Conservation (phyloP, 35 echinoderm and acorn worm species). For the Stichopus chloronotus region DNA sequence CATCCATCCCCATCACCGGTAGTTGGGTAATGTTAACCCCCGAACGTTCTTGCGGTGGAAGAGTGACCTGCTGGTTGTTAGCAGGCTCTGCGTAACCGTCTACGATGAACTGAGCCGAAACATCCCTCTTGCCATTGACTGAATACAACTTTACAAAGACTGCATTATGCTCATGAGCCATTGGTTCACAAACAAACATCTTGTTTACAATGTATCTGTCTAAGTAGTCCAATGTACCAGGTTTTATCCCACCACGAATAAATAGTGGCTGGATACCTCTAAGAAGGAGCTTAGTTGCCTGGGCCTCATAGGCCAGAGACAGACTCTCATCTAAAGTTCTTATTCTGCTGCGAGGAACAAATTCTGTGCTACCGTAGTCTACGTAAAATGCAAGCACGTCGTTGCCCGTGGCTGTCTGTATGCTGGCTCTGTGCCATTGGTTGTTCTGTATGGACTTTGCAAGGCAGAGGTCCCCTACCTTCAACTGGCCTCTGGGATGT, state of each 20-base stretch:
- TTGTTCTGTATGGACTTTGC: constrained; percentile 84
- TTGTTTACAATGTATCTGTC: constrained; percentile 66
- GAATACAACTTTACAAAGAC: constrained; percentile 63
- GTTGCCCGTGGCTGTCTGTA: constrained; percentile 81
- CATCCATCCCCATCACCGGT: constrained; percentile 59
- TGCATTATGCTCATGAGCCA: constrained; percentile 41
- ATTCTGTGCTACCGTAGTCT: constrained; percentile 88
- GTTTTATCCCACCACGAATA: constrained; percentile 60
- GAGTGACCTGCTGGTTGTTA: background rate
- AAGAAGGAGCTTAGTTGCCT: constrained; percentile 76
- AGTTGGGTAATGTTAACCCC: background rate
- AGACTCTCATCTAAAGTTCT: constrained; percentile 43
- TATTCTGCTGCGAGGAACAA: constrained; percentile 71
- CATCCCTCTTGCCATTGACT: constrained; percentile 46
- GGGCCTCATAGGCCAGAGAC: constrained; percentile 57
- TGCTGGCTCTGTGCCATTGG: constrained; percentile 79
- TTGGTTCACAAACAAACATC: constrained; percentile 66
- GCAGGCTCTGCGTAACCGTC: constrained; percentile 65
- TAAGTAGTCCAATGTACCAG: constrained; percentile 70
- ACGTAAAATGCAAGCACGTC: constrained; percentile 91
- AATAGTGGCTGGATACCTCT: constrained; percentile 64
- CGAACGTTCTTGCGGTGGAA: background rate
- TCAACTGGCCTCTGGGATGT: constrained; percentile 48
- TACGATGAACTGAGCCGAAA: constrained; percentile 57
- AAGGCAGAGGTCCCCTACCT: constrained; percentile 62